These are phyloP conservation scores for Onychomys torridus DNA, from an alignment of 2,797 vertebrate genomes.

Conservation along the genomic window DNA sequence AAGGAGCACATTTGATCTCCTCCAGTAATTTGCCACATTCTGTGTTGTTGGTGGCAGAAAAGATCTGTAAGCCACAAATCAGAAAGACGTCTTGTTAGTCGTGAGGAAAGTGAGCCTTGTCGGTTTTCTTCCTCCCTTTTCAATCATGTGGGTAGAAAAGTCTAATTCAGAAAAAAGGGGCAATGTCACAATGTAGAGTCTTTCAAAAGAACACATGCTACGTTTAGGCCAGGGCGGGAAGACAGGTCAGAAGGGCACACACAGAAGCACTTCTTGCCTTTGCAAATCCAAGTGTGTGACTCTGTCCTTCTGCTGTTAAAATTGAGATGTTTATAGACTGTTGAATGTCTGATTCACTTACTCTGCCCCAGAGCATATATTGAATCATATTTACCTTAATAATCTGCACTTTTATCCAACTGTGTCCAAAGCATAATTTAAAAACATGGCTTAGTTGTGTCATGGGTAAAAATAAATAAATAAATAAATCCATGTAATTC, in stretches of 20 bases:
- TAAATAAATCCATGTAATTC: slow-evolving; percentile 52
- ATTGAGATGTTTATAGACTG: background rate
- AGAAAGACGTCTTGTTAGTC: slow-evolving; percentile 80
- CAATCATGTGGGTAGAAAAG: slow-evolving; percentile 58
- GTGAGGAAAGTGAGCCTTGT: background rate
- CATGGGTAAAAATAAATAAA: slow-evolving; percentile 16
- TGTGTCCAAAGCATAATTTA: slow-evolving; percentile 42
- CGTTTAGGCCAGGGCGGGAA: background rate
- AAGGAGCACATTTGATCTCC: slow-evolving; percentile 98
- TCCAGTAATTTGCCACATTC: slow-evolving; percentile 97
- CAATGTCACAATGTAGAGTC: background rate
- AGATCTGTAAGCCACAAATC: slow-evolving; percentile 93
- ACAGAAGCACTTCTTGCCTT: background rate
- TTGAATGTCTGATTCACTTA: background rate
- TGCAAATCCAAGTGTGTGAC: background rate
- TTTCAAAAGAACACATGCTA: background rate
- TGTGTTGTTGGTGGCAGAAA: slow-evolving; percentile 97
- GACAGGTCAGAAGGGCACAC: background rate
- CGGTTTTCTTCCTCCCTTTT: background rate
- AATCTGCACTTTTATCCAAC: slow-evolving; percentile 55
- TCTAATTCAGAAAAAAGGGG: slow-evolving; percentile 41
- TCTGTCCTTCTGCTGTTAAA: slow-evolving; percentile 41
- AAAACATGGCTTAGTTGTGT: slow-evolving; percentile 64
- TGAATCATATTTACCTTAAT: slow-evolving; percentile 4
- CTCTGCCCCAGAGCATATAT: background rate